These are phyloP conservation scores for Capromys pilorides DNA, from an alignment of 2,797 vertebrate genomes.

Conservation along the genomic window DNA sequence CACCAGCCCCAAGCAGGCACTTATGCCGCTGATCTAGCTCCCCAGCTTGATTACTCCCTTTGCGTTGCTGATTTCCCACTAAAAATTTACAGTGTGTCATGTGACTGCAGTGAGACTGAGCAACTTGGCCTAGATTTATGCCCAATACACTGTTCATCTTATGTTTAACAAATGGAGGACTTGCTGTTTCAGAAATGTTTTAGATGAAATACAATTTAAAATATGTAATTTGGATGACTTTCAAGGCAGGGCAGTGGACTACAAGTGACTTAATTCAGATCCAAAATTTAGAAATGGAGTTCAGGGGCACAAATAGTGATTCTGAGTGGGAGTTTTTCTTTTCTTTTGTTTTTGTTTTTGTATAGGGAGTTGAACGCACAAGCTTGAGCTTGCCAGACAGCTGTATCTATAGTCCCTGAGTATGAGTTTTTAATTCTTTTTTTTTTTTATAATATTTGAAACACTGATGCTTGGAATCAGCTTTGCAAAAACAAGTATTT, in stretches of 20 bases:
- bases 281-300: background rate
- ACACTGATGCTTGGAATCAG: background rate
- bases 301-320: background rate
- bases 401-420: background rate
- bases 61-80: background rate
- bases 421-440: background rate
- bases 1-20: too few relatives aligned
- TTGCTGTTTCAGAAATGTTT: constrained; percentile 18
- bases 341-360: background rate
- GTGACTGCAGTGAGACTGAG: background rate
- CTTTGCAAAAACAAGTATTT: constrained; percentile 23
- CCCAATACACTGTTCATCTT: background rate
- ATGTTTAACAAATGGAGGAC: constrained; percentile 30
- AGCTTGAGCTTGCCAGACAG: too few relatives aligned
- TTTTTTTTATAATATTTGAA: background rate
- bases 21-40: too few relatives aligned
- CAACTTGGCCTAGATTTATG: background rate
- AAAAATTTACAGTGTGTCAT: background rate
- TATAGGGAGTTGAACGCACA: too few relatives aligned
- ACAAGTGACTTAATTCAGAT: constrained; percentile 29
- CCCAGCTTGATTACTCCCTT: background rate
- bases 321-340: background rate
- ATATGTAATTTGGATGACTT: background rate
- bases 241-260: background rate
- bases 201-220: background rate